Base-by-base conservation (phyloP, 2,113 vertebrate species). In the Genyomyrus donnyi region DNA sequence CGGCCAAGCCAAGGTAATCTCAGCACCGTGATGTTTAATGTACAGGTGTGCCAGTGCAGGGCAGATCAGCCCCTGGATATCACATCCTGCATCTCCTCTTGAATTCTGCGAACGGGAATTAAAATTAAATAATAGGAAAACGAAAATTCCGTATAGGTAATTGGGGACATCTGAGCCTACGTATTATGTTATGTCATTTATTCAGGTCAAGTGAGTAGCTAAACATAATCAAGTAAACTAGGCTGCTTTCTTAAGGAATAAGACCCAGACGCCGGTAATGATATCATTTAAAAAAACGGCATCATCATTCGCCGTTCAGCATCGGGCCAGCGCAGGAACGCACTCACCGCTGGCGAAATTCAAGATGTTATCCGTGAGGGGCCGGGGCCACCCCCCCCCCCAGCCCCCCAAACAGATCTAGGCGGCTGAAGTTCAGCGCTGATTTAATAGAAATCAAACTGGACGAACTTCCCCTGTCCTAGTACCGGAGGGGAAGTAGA, bases 381-480 rank as follows among this genome's bases (percentile, higher is more conserved):
- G 7, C 31, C 90, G 2, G n/a, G n/a, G n/a, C n/a, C n/a, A n/a
- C n/a, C n/a, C n/a, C n/a, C n/a, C 91, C 88, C 88, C 88, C 87
- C 91, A 35, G 15, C 80, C 91, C 89, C 93, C 90, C 89, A 94
- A 94, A 35, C 96, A 94, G 96, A 94, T 96, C 94, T 94, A 87
- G 94, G 93, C 94, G 96, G 94, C 97, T 97, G 94, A 95, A 96
- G 98, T 98, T 98, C 98, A 97, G 96, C 96, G 94, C 96, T 98
- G 97, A 99, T 98, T 98, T 97, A 98, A 97, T 98, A 98, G 98
- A 98, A 97, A 96, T 95, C 95, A 97, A 95, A 98, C 97, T 98
- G 97, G 97, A 98, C 97, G 97, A 97, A 99, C 98, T 98, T 98
- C 97, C 96, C 95, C 96, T 97, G 96, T 96, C 96, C 97, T 97